Percentiles rank a stretch among this genome's conserved stretches.
Evolutionary conservation across 1,140 invertebrate species (phyloP).

Genomic region (Uloborus diversus): DNA sequence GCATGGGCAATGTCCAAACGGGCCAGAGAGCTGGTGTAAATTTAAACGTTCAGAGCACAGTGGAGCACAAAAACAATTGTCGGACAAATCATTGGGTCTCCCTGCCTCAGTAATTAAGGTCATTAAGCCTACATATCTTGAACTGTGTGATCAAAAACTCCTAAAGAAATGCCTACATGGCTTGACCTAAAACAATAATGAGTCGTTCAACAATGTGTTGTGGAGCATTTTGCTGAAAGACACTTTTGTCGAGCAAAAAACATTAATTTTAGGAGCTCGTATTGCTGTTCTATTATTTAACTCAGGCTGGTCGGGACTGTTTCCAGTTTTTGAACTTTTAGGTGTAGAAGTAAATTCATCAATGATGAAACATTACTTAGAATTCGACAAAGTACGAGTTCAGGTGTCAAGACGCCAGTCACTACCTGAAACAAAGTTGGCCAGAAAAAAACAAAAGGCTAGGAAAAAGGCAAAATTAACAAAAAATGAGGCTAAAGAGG

Average conservation of each 20-base stretch:
- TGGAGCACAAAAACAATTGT: background rate
- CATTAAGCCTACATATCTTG: background rate
- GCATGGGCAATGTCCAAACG: constrained; percentile 19
- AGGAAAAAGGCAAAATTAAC: too few relatives aligned
- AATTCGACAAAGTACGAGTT: background rate
- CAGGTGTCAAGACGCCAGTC: background rate
- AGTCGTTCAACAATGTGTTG: constrained; percentile 14
- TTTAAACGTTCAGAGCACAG: background rate
- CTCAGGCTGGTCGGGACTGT: background rate
- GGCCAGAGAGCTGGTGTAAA: constrained; percentile 11
- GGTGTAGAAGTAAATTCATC: background rate
- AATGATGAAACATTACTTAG: background rate
- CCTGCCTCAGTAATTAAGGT: background rate
- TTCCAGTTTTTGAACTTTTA: background rate
- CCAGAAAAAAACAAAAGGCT: constrained; percentile 9
- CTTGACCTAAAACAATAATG: constrained; percentile 22
- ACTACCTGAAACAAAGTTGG: background rate
- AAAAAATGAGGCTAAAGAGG: too few relatives aligned
- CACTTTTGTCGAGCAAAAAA: background rate
- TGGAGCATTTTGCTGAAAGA: constrained; percentile 26
- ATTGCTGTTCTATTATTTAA: constrained; percentile 23
- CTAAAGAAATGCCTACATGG: constrained; percentile 19
- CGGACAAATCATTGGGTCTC: background rate
- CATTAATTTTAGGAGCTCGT: too few relatives aligned
- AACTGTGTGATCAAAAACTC: too few relatives aligned